These are phyloP conservation scores for Gymnorhina tibicen DNA, from an alignment of 2,113 vertebrate species.

Conservation along the genomic window DNA sequence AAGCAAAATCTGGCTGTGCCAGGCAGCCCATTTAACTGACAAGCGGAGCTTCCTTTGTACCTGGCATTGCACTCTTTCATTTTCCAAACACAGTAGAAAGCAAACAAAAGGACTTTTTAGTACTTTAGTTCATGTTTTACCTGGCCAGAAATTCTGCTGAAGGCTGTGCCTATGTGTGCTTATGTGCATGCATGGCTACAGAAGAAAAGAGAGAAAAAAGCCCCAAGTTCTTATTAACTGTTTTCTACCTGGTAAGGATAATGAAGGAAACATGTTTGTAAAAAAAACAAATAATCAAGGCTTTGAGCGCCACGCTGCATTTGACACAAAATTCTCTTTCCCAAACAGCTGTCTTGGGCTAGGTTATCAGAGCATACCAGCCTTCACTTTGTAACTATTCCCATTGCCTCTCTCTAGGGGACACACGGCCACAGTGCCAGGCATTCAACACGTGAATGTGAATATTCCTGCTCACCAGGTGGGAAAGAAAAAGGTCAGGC, in stretches of 20 bases:
- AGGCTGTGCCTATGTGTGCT: background rate
- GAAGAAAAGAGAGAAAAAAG: background rate
- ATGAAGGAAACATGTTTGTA: accelerated
- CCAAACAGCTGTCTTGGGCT: background rate
- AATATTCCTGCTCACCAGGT: background rate
- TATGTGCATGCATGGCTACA: background rate
- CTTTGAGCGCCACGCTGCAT: background rate
- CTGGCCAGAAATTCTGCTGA: conserved; percentile 6
- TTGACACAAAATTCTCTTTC: background rate
- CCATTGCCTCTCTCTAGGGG: background rate
- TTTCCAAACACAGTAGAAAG: background rate
- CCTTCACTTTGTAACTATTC: background rate
- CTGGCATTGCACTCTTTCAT: background rate
- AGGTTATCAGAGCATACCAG: background rate
- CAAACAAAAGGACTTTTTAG: background rate
- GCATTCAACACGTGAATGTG: background rate
- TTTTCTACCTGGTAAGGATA: background rate
- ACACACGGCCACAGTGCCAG: background rate
- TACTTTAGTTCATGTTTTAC: background rate
- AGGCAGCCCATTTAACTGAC: background rate
- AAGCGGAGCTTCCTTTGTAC: background rate
- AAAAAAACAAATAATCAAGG: background rate
- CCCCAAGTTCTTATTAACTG: background rate
- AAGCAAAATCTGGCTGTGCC: background rate
- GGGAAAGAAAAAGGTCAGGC: background rate